Conservation (phyloP, 2,113 vertebrate genomes). For the Patagioenas fasciata region DNA sequence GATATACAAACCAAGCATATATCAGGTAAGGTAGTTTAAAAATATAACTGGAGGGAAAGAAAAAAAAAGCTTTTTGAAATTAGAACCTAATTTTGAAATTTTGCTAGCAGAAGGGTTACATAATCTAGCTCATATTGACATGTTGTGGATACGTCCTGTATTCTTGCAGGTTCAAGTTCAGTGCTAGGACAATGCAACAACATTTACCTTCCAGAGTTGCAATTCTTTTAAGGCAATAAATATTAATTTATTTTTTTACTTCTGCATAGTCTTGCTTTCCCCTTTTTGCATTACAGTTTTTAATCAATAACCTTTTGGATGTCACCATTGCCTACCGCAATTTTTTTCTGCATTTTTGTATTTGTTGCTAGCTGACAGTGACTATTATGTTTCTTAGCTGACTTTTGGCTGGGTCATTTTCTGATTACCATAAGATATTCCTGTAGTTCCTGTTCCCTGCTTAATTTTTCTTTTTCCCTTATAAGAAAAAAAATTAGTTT, state of each 20-base stretch:
- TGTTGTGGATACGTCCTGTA: not conserved
- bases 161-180: not conserved
- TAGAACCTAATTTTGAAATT: not conserved
- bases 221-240: not conserved
- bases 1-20: not conserved
- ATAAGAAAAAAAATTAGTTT: not conserved
- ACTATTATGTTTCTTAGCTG: not conserved
- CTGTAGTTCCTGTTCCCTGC: not conserved
- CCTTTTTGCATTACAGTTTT: not conserved
- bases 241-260: not conserved
- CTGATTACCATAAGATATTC: not conserved
- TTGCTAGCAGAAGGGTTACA: not conserved
- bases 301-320: not conserved
- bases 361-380: not conserved
- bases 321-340: not conserved
- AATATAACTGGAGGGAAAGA: fast-evolving
- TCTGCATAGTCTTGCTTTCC: not conserved
- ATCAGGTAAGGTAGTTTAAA: not conserved
- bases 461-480: not conserved
- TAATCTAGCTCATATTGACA: not conserved
- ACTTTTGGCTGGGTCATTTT: not conserved
- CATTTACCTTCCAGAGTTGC: not conserved
- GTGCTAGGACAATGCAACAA: not conserved
- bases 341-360: not conserved
- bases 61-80: not conserved